Evolutionary conservation across 2,113 vertebrate genomes (phyloP).

Genomic region (Turdus rufiventris): DNA sequence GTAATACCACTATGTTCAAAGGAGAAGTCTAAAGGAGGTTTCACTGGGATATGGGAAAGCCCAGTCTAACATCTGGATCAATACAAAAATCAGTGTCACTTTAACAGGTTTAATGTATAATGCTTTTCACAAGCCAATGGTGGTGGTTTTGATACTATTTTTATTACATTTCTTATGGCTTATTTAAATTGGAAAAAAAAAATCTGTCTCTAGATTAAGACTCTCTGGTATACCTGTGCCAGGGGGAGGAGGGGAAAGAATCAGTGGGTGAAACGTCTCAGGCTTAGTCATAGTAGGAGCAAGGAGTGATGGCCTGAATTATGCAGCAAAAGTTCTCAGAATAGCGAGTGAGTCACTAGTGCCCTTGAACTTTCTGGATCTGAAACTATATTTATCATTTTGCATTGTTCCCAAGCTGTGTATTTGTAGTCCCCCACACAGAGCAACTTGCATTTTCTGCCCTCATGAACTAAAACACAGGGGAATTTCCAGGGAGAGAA

Average conservation of each 20-base stretch:
- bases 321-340: constrained; percentile 31
- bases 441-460: not conserved
- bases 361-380: constrained; percentile 39
- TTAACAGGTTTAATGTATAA: not conserved
- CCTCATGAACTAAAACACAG: not conserved
- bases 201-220: not conserved
- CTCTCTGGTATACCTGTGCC: not conserved
- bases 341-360: constrained; percentile 36
- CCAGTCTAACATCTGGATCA: not conserved
- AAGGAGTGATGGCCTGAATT: constrained; percentile 23
- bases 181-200: not conserved
- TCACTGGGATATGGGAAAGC: not conserved
- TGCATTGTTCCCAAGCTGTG: constrained; percentile 20
- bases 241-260: not conserved
- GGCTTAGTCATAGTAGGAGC: constrained; percentile 23
- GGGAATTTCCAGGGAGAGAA: not conserved
- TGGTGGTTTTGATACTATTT: not conserved
- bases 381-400: constrained; percentile 47
- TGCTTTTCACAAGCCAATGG: not conserved
- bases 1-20: not conserved
- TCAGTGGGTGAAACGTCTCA: not conserved
- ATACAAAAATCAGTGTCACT: not conserved
- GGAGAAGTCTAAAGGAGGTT: not conserved
- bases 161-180: not conserved
- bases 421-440: not conserved